phyloP scores from a whole-genome alignment of 2,113 vertebrate species.

The Atrichornis clamosus region DNA sequence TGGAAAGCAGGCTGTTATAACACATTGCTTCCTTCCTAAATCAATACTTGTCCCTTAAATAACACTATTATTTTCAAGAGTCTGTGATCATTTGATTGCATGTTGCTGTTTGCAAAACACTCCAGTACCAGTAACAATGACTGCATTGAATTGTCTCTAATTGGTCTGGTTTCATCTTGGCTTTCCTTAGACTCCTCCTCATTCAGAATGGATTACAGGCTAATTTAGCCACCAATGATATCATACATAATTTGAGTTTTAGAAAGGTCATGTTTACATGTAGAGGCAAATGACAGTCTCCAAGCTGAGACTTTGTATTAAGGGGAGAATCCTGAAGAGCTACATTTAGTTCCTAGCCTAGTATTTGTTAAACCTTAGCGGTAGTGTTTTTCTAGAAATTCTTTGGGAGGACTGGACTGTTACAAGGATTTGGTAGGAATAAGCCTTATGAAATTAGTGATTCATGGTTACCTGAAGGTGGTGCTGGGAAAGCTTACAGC shows the following conservation, averaged over 20 bases:
- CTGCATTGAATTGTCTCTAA: background rate
- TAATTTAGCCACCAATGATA: background rate
- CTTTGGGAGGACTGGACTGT: background rate
- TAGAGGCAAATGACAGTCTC: background rate
- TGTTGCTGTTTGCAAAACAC: background rate
- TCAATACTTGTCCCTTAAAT: background rate
- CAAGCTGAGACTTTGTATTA: background rate
- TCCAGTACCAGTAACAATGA: background rate
- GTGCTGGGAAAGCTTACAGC: background rate
- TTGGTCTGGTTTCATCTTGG: background rate
- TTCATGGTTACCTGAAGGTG: background rate
- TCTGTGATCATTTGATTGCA: background rate
- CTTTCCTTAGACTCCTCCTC: background rate
- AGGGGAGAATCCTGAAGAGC: background rate
- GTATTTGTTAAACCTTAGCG: background rate
- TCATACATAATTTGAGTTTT: background rate
- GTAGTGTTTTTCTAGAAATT: background rate
- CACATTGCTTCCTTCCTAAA: slow-evolving; percentile 36
- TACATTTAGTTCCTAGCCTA: background rate
- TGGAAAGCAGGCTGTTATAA: background rate
- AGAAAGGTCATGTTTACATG: background rate
- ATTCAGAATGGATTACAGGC: background rate
- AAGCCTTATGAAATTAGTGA: background rate
- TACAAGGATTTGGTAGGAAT: background rate
- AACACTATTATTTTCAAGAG: background rate